Percentiles rank a stretch among this genome's conserved stretches.
These are phyloP conservation scores for Syritta pipiens DNA, from an alignment of 2,888 invertebrate species.

Conservation along the genomic window DNA sequence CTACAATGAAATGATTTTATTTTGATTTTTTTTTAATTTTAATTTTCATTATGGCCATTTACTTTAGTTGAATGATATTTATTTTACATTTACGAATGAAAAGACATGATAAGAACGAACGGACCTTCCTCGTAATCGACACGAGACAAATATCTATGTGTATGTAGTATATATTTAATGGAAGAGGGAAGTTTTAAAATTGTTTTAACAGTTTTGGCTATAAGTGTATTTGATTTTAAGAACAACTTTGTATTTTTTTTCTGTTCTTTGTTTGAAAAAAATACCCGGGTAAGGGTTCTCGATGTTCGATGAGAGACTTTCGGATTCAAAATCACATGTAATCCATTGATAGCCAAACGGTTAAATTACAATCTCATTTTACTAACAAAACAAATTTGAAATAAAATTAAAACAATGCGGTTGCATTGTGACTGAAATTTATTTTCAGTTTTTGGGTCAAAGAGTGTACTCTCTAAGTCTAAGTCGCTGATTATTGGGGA, in stretches of 20 bases:
- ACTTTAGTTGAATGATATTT: too few species aligned
- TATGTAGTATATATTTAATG: too few species aligned
- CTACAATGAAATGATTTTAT: neutral
- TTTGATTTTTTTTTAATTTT: too few species aligned
- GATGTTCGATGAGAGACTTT: too few species aligned
- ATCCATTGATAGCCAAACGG: slow-evolving; percentile 2
- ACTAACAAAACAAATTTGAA: neutral
- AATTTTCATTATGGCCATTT: too few species aligned
- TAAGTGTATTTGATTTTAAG: neutral
- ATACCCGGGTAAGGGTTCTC: too few species aligned
- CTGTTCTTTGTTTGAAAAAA: neutral
- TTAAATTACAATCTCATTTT: neutral
- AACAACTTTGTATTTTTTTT: neutral
- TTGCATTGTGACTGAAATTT: neutral
- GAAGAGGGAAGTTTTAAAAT: neutral
- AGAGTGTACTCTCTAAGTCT: too few species aligned
- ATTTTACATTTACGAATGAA: too few species aligned
- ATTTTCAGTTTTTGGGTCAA: neutral
- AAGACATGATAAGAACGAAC: neutral
- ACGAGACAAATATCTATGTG: neutral
- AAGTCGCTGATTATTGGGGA: too few species aligned
- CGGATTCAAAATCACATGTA: too few species aligned
- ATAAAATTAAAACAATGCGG: neutral
- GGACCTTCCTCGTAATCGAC: neutral
- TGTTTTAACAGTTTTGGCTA: slow-evolving; percentile 1